These are phyloP conservation scores for Neodon shergylaensis DNA, from an alignment of 2,113 vertebrate species.

Conservation along the genomic window DNA sequence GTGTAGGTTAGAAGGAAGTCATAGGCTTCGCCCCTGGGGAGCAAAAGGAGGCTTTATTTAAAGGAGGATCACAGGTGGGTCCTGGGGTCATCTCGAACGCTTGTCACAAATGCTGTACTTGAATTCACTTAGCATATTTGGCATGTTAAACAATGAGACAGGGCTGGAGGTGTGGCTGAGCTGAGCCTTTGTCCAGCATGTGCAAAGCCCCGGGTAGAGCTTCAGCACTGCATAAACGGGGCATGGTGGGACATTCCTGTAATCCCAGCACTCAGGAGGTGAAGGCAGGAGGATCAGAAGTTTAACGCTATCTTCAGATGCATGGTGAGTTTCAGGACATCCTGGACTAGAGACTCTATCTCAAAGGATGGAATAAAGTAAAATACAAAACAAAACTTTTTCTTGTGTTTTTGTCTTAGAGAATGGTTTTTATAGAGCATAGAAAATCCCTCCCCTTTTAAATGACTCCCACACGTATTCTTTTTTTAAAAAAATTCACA, in stretches of 20 bases:
- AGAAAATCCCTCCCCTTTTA: background rate
- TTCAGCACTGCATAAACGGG: background rate
- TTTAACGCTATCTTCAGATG: background rate
- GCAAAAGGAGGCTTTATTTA: background rate
- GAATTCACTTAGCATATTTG: background rate
- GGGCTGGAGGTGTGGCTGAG: background rate
- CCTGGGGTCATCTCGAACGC: background rate
- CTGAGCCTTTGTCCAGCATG: background rate
- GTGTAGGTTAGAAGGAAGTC: background rate
- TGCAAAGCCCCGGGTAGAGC: too few species aligned
- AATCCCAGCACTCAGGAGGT: background rate
- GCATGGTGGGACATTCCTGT: background rate
- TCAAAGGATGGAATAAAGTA: background rate
- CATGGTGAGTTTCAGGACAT: background rate
- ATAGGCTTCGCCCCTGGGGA: background rate
- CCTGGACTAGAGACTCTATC: background rate
- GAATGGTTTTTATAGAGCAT: background rate
- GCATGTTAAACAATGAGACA: background rate
- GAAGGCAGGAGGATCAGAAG: background rate
- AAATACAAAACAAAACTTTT: background rate
- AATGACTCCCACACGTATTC: background rate
- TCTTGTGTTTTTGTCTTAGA: background rate
- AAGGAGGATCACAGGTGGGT: background rate
- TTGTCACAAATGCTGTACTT: background rate
- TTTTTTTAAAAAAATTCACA: background rate